A percentile compares a stretch with the other conserved stretches of the same genome.
These are phyloP conservation scores for Batillaria attramentaria DNA, from an alignment of 1,140 invertebrate species.

Conservation along the genomic window DNA sequence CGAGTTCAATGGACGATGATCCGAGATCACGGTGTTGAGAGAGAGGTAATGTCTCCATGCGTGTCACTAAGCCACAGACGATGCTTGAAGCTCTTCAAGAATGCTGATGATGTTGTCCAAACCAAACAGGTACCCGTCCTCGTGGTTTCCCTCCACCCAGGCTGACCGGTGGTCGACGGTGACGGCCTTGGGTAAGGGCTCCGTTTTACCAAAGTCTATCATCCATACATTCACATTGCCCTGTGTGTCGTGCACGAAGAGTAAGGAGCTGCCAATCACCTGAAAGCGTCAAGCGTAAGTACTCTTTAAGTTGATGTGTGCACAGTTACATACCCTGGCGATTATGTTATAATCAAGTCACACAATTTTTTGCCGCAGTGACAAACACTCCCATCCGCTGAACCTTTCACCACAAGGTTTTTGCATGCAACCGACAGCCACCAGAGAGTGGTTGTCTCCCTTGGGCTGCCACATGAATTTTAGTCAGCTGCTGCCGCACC, in stretches of 20 bases:
- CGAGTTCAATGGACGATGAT: too few relatives aligned
- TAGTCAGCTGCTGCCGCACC: too few relatives aligned
- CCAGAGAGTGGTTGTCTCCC: too few relatives aligned
- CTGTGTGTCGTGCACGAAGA: constrained; percentile 94
- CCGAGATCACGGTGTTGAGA: too few relatives aligned
- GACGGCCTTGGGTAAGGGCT: constrained; percentile 83
- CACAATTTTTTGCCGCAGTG: too few relatives aligned
- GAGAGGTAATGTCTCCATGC: not conserved
- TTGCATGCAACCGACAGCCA: too few relatives aligned
- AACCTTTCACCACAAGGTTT: too few relatives aligned
- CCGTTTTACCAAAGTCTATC: constrained; percentile 98
- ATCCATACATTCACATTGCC: constrained; percentile 91
- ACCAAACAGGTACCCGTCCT: constrained; percentile 97
- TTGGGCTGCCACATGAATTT: too few relatives aligned
- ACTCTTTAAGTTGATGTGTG: not conserved
- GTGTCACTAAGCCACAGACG: constrained; percentile 14
- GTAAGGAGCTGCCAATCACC: constrained; percentile 95
- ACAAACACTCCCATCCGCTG: too few relatives aligned
- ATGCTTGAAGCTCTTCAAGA: constrained; percentile 51
- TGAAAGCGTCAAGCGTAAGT: constrained; percentile 61
- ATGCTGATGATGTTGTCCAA: constrained; percentile 94
- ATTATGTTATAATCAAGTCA: too few relatives aligned
- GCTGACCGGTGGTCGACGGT: constrained; percentile 85
- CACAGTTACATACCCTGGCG: not conserved
- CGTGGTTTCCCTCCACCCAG: constrained; percentile 98